Evolutionary conservation across 2,113 vertebrate species (phyloP).

Genomic region (western clawed frog (Xenopus tropicalis)): UCB_Xtro_10.0 CM004446.2:152296001-152296500

Average conservation of each 20-base stretch:
- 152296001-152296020: slow-evolving; percentile 96
- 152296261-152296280: slow-evolving; percentile 91
- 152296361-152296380: slow-evolving; percentile 92
- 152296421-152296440: slow-evolving; percentile 91
- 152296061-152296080: slow-evolving; percentile 86
- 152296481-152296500: neutral
- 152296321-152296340: slow-evolving; percentile 90
- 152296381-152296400: slow-evolving; percentile 94
- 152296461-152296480: neutral
- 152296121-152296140: slow-evolving; percentile 22
- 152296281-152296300: slow-evolving; percentile 95
- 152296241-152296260: slow-evolving; percentile 91
- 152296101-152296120: too few relatives aligned
- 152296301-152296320: slow-evolving; percentile 89
- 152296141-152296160: too few relatives aligned
- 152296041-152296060: slow-evolving; percentile 87
- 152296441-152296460: slow-evolving; percentile 88
- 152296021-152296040: slow-evolving; percentile 92
- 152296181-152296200: too few relatives aligned
- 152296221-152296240: slow-evolving; percentile 98
- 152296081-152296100: slow-evolving; percentile 74
- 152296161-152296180: too few relatives aligned
- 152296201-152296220: slow-evolving; percentile 84
- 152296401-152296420: slow-evolving; percentile 88
- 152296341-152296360: slow-evolving; percentile 95